Evolutionary conservation across 2,888 invertebrate genomes (phyloP), one percentile per base, ranked within the genome.

Genomic region (Leucoma salicis): DNA sequence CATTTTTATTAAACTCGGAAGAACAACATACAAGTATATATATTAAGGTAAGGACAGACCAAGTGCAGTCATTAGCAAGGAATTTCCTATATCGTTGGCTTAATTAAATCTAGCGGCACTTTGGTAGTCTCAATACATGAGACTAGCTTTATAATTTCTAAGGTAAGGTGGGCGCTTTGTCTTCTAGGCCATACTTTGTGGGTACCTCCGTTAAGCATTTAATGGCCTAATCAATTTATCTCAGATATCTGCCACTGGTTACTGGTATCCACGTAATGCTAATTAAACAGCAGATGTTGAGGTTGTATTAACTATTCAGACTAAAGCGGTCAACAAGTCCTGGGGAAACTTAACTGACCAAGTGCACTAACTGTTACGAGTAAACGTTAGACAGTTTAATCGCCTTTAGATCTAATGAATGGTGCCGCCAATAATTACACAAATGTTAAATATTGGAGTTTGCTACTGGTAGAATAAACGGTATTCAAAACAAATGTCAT

Each of bases 291-390:
- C 53, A 57, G 72, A 77, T 76, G 66, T 62, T 46, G 60, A 71
- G 72, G 79, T 79, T 57, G 70, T 68, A 86, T 84, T 83, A 79
- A 78, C 82, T 76, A 80, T 81, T 80, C 74, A 80, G 79, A 86
- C 85, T 79, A 76, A 74, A 79, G 78, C 74, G 72, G 63, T 61
- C 68, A 66, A 52, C 57, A 42, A 70, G 68, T 69, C 63, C 62
- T 51, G 59, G 54, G 43, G 44, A 49, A 56, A 44, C 48, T 40
- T 53, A 55, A 43, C 52, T 44, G 48, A 44, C 43, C 29, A 46
- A 42, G 38, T 40, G 42, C 35, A 53, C 42, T 55, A 66, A 67
- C 65, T 70, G 69, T 68, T 64, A 57, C 57, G 53, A 49, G 46
- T 55, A 53, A 63, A 63, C 56, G 58, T 46, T 55, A 52, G 46